Conservation (phyloP, 2,888 invertebrate species). For the Trisateles emortualis region DNA sequence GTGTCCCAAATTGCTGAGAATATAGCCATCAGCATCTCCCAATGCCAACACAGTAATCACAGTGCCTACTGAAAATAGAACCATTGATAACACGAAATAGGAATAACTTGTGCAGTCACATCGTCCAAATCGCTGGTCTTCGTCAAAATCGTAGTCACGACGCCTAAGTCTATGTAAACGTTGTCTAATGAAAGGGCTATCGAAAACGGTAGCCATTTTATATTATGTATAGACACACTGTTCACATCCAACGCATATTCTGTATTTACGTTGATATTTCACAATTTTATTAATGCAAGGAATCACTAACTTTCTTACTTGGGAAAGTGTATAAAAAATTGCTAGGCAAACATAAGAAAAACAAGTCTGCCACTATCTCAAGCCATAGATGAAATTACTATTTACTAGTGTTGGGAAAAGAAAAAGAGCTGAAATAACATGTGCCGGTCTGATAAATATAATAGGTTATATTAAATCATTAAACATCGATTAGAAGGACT, state of each 20-base stretch:
- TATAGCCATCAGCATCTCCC: slow-evolving; percentile 87
- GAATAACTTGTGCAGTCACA: slow-evolving; percentile 90
- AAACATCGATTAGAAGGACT: too few relatives aligned
- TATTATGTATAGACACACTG: slow-evolving; percentile 39
- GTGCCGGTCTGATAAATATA: too few relatives aligned
- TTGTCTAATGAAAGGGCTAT: slow-evolving; percentile 88
- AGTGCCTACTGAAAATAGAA: slow-evolving; percentile 88
- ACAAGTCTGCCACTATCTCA: slow-evolving; percentile 44
- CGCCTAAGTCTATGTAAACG: slow-evolving; percentile 87
- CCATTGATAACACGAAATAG: slow-evolving; percentile 88
- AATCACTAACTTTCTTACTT: slow-evolving; percentile 40
- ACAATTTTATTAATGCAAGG: slow-evolving; percentile 21
- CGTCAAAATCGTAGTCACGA: slow-evolving; percentile 87
- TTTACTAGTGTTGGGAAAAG: neutral
- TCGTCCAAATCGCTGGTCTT: slow-evolving; percentile 87
- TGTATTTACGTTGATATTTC: slow-evolving; percentile 21
- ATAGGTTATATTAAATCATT: too few relatives aligned
- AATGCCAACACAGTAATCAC: slow-evolving; percentile 88
- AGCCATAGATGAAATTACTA: slow-evolving; percentile 18
- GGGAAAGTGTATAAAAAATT: slow-evolving; percentile 45
- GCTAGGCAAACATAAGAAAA: slow-evolving; percentile 48
- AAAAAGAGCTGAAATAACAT: too few relatives aligned
- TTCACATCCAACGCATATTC: slow-evolving; percentile 52
- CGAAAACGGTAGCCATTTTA: slow-evolving; percentile 88
- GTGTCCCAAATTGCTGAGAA: slow-evolving; percentile 88